A percentile compares a stretch with the other conserved stretches of the same genome.
Conservation (phyloP, 1,140 invertebrate genomes). For the Orussus abietinus region DNA sequence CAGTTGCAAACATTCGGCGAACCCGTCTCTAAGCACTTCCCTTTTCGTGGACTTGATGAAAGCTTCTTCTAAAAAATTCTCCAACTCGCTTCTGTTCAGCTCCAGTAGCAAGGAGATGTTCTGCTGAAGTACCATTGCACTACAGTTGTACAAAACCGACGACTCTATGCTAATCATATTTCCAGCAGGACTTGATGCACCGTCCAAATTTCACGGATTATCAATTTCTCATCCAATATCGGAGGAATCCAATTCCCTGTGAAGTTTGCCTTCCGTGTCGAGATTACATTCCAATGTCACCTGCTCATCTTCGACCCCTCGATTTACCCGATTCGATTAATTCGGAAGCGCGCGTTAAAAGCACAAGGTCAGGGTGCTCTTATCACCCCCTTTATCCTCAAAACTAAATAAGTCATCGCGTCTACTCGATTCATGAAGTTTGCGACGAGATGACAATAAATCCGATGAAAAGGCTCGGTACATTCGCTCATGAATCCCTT, state of each 20-base stretch:
- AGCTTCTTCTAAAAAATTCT: conserved; percentile 22
- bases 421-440: too few species aligned
- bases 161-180: conserved; percentile 28
- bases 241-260: too few species aligned
- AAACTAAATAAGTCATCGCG: too few species aligned
- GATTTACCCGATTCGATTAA: conserved; percentile 4
- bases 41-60: conserved; percentile 20
- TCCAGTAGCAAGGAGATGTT: conserved; percentile 22
- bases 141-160: conserved; percentile 33
- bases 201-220: background rate
- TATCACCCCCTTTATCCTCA: too few species aligned
- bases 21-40: conserved; percentile 22
- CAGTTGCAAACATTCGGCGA: conserved; percentile 34
- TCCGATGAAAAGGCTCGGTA: too few species aligned
- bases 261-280: too few species aligned
- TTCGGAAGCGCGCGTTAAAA: conserved; percentile 3
- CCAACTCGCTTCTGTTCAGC: conserved; percentile 29
- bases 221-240: too few species aligned
- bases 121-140: conserved; percentile 22
- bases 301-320: background rate
- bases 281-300: conserved; percentile 1
- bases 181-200: background rate
- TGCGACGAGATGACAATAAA: too few species aligned
- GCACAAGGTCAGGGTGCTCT: too few species aligned
- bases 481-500: too few species aligned